Base-by-base conservation (phyloP, 2,797 vertebrate species). In the Potorous gilbertii region DNA sequence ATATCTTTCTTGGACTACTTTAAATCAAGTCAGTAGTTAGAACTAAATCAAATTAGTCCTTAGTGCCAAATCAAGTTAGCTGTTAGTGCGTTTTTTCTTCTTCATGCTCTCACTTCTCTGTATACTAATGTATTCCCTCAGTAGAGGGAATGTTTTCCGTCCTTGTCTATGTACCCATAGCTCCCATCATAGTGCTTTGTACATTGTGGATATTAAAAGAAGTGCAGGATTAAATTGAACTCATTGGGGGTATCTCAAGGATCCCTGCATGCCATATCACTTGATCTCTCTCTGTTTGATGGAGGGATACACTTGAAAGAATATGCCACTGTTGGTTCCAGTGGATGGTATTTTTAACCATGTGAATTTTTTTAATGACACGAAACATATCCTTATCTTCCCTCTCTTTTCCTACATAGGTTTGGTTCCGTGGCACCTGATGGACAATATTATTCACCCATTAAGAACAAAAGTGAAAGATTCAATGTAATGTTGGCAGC, bases 401-500 rank as follows among this genome's bases (percentile, higher is more conserved):
- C 50, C 29, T 90, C 9, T 13, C 8, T 34, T 24, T 18, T 0
- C 16, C 28, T 50, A 8, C n/a, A 2, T 91, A 98, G 98, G 96
- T 99, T 98, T 92, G 98, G 98, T 62, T 98, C 97, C 0, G 96
- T 98, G 91, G 96, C 97, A 92, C 94, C 97, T 81, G 96, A 98
- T 8, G 97, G 98, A 92, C 93, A 95, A 93, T 98, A 98, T 95
- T 95, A 93, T 24, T 98, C 98, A 89, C 95, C 97, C 4, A 95
- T 98, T 91, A 97, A 96, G 90, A 98, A 96, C 96, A 98, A 98
- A 94, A 95, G 96, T 28, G 90, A 92, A 1, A 97, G 98, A 56
- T 98, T 98, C 95, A 98, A 97, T 4, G 97, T 56, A 0, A 98
- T 98, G 98, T 95, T 98, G 66, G 98, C 97, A 0, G 97, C 97